Conservation (phyloP, 2,888 invertebrate species). For the Leucozona laternaria region DNA sequence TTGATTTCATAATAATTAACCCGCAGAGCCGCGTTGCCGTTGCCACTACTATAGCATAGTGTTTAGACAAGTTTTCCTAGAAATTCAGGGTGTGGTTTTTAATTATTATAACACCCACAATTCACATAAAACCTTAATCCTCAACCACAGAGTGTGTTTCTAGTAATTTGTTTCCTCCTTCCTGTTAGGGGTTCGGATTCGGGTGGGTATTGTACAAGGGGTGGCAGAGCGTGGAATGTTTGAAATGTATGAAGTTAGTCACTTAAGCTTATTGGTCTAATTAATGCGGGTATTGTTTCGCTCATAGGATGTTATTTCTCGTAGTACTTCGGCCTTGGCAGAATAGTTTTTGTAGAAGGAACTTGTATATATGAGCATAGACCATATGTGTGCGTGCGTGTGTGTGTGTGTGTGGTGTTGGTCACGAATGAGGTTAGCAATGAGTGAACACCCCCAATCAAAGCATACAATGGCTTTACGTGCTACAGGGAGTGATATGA, state of each 20-base stretch:
- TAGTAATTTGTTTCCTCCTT: slow-evolving; percentile 36
- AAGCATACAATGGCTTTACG: slow-evolving; percentile 5
- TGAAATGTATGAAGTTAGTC: slow-evolving; percentile 53
- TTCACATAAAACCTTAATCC: slow-evolving; percentile 38
- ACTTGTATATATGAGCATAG: background rate
- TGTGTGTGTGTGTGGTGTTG: background rate
- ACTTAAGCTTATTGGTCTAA: slow-evolving; percentile 60
- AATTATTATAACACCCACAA: slow-evolving; percentile 41
- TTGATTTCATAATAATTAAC: slow-evolving; percentile 45
- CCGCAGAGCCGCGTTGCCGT: background rate
- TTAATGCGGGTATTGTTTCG: slow-evolving; percentile 60
- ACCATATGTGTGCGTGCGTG: background rate
- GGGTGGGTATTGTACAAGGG: background rate
- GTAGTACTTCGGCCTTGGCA: slow-evolving; percentile 1
- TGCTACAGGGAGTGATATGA: slow-evolving; percentile 22
- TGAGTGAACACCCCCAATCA: slow-evolving; percentile 49
- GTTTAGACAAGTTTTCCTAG: slow-evolving; percentile 33
- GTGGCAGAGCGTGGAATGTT: slow-evolving; percentile 34
- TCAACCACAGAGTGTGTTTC: slow-evolving; percentile 28
- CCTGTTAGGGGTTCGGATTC: background rate
- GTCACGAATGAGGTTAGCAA: slow-evolving; percentile 38
- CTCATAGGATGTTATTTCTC: slow-evolving; percentile 38
- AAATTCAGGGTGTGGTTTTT: slow-evolving; percentile 41
- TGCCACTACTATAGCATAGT: background rate
- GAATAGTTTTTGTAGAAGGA: background rate